Base-by-base conservation (phyloP, 2,113 vertebrate species). In the Zosterops japonicus region DNA sequence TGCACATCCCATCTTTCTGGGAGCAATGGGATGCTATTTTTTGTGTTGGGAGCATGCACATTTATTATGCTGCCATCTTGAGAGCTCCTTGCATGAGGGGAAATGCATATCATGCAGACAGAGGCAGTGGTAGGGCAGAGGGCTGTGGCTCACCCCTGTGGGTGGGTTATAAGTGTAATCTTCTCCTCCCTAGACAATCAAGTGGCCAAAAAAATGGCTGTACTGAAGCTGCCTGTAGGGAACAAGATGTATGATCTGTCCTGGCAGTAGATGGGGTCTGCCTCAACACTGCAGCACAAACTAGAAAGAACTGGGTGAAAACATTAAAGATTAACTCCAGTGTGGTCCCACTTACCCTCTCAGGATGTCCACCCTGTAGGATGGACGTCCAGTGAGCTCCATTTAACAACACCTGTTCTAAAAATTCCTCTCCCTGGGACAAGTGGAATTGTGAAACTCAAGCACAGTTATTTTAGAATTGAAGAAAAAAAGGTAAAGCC, bases 1-100 rank as follows among this genome's bases (percentile, higher is more conserved):
- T 92, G 83, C 57, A 6, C 76, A 87, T 93, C 86, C 85, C 93
- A 88, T 92, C 64, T 39, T 80, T 72, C 59, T 47, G 75, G 16
- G 46, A 94, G 47, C 8, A 44, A 87, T 92, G 75, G 84, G 81
- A 94, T 94, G 90, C 17, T 67, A 5, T 72, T 93, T 89, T 83
- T 83, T n/a, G 36, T 83, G 59, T 91, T 90, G 89, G 55, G 33
- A 76, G 67, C 75, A 71, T 64, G 52, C 29, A 74, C 44, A 75
- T 63, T 47, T 33, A 5, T n/a, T 65, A 23, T 46, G 52, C 55
- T 92, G 74, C 57, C 29, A 12, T 33, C 74, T 36, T 11, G 2
- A 84, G 39, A 53, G 35, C 41, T 90, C 63, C 49, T 80, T 80
- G 76, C 61, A 70, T 90, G 94, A 76, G 77, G 28, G 49, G 36